Evolutionary conservation across 2,797 vertebrate genomes (phyloP).

Genomic region (Avahi laniger): DNA sequence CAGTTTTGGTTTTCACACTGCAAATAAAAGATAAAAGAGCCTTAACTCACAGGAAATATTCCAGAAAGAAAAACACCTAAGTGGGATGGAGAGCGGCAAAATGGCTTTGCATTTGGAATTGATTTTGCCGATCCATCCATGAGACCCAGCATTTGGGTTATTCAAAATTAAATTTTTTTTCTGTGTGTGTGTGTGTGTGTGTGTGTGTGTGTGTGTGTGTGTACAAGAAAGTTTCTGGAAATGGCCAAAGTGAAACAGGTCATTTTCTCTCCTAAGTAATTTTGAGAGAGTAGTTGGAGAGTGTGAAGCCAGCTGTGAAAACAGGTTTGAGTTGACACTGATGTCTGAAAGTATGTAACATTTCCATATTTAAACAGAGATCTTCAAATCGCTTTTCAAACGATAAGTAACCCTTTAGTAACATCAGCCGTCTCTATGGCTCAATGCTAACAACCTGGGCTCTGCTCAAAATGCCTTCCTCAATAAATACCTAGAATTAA

Average conservation of each 20-base stretch:
- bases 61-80: neutral
- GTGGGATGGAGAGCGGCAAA: neutral
- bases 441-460: neutral
- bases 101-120: neutral
- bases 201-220: neutral
- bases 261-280: neutral
- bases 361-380: neutral
- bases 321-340: neutral
- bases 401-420: neutral
- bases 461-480: neutral
- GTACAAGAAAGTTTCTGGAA: neutral
- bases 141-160: neutral
- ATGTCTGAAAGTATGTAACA: neutral
- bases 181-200: neutral
- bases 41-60: neutral
- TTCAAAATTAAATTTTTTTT: neutral
- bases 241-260: neutral
- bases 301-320: neutral
- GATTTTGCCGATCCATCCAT: neutral
- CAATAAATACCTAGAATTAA: neutral
- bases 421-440: neutral
- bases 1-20: neutral
- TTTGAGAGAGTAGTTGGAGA: neutral
- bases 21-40: neutral
- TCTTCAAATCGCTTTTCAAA: neutral